Conservation (phyloP, 2,113 vertebrate genomes). For the Alces alces region DNA sequence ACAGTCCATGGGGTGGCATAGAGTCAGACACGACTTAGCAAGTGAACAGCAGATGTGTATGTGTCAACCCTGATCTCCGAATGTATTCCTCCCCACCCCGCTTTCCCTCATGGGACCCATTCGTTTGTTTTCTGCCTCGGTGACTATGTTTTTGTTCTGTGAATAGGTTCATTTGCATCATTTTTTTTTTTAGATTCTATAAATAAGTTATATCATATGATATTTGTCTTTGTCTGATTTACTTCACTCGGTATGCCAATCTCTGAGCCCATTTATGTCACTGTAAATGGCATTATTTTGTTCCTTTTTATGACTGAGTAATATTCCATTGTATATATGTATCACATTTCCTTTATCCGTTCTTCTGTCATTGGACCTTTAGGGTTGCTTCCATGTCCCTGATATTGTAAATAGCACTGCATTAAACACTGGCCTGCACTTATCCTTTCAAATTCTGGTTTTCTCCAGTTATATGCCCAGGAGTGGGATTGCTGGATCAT, state of each 20-base stretch:
- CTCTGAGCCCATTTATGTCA: neutral
- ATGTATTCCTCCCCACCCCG: neutral
- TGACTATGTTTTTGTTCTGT: neutral
- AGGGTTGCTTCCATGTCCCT: neutral
- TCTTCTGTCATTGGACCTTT: neutral
- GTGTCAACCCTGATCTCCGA: neutral
- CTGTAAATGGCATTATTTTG: neutral
- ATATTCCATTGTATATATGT: neutral
- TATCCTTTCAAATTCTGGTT: neutral
- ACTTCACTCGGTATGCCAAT: neutral
- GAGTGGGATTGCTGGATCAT: neutral
- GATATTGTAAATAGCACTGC: neutral
- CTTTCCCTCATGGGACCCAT: neutral
- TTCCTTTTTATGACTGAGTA: neutral
- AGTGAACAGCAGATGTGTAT: neutral
- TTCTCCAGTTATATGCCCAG: neutral
- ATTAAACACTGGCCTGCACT: rapidly evolving
- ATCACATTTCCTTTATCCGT: neutral
- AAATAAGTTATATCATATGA: neutral
- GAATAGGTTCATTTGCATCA: neutral
- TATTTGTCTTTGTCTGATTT: neutral
- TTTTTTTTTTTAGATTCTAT: neutral
- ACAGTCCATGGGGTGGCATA: neutral
- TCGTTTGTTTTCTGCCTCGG: neutral
- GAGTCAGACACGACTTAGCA: neutral